Percentiles rank a stretch among this genome's conserved stretches.
phyloP scores from a whole-genome alignment of 2,113 vertebrate species.

The Aegotheles bennettii region DNA sequence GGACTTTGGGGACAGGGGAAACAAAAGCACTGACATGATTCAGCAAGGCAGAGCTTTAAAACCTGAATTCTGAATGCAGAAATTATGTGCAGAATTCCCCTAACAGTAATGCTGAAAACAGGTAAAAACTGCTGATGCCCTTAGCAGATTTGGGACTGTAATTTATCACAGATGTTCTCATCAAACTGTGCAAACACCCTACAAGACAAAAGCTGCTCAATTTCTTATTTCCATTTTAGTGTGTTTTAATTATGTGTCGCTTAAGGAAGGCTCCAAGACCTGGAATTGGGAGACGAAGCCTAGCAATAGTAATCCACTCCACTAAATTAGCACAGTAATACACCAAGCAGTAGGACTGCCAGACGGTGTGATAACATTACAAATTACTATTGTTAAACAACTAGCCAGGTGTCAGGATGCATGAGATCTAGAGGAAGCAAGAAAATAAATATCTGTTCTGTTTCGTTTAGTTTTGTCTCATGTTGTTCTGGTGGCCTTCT shows the following conservation, averaged over 20 bases:
- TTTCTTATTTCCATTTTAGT: constrained; percentile 55
- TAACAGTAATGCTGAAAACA: constrained; percentile 71
- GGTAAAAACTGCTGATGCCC: constrained; percentile 74
- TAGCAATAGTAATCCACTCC: constrained; percentile 53
- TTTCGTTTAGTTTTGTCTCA: constrained; percentile 28
- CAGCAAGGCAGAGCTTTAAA: constrained; percentile 35
- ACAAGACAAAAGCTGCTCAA: constrained; percentile 60
- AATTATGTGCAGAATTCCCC: constrained; percentile 43
- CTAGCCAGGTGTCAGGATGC: constrained; percentile 75
- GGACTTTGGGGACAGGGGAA: constrained; percentile 11
- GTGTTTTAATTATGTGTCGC: constrained; percentile 43
- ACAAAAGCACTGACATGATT: constrained; percentile 53
- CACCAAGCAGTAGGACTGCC: constrained; percentile 63
- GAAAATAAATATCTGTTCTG: constrained; percentile 51
- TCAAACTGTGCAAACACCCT: constrained; percentile 62
- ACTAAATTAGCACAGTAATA: constrained; percentile 80
- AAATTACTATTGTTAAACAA: constrained; percentile 69
- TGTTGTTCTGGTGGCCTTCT: constrained; percentile 28
- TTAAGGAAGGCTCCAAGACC: constrained; percentile 34
- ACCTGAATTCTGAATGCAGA: constrained; percentile 15
- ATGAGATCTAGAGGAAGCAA: constrained; percentile 59
- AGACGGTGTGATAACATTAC: constrained; percentile 73
- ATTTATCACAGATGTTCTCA: constrained; percentile 79
- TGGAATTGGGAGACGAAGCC: constrained; percentile 21
- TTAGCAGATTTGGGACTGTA: constrained; percentile 72